Evolutionary conservation across 2,113 vertebrate genomes (phyloP).

Genomic region (Nothobranchius kuhntae): DNA sequence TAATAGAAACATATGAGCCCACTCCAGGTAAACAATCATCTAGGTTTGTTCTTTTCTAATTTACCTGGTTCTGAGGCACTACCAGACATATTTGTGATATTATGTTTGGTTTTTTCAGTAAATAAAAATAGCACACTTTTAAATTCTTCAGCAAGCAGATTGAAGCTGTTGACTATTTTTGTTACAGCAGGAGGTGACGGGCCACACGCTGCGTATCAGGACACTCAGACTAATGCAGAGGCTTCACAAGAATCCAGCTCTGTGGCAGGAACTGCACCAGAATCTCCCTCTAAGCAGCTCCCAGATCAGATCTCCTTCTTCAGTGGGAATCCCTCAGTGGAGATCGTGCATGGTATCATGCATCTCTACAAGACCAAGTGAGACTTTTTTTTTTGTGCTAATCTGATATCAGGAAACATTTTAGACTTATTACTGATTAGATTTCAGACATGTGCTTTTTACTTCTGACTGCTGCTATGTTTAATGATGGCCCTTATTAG

Average conservation of each 20-base stretch:
- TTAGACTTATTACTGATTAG: too few relatives aligned
- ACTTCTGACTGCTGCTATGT: too few relatives aligned
- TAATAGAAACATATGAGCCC: conserved; percentile 92
- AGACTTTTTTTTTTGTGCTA: conserved; percentile 50
- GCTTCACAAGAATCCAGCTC: conserved; percentile 23
- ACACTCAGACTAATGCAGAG: conserved; percentile 2
- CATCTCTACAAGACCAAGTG: conserved; percentile 99
- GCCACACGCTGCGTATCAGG: conserved; percentile 6
- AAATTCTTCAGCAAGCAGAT: too few relatives aligned
- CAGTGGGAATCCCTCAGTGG: conserved; percentile 96
- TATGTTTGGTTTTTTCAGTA: too few relatives aligned
- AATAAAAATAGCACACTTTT: too few relatives aligned
- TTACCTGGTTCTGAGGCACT: too few relatives aligned
- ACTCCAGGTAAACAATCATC: conserved; percentile 72
- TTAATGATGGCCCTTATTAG: too few relatives aligned
- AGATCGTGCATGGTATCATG: conserved; percentile 98
- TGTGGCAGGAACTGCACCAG: conserved; percentile 60
- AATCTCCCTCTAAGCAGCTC: conserved; percentile 93
- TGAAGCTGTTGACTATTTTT: not conserved
- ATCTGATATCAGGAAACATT: too few relatives aligned
- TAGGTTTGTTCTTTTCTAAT: too few relatives aligned
- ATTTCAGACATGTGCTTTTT: too few relatives aligned
- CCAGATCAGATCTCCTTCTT: conserved; percentile 98
- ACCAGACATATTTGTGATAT: too few relatives aligned
- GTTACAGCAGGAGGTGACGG: conserved; percentile 55